A percentile compares a stretch with the other conserved stretches of the same genome.
These are phyloP conservation scores for Philopotamus ludificatus DNA, from an alignment of 1,140 invertebrate species.

Conservation along the genomic window DNA sequence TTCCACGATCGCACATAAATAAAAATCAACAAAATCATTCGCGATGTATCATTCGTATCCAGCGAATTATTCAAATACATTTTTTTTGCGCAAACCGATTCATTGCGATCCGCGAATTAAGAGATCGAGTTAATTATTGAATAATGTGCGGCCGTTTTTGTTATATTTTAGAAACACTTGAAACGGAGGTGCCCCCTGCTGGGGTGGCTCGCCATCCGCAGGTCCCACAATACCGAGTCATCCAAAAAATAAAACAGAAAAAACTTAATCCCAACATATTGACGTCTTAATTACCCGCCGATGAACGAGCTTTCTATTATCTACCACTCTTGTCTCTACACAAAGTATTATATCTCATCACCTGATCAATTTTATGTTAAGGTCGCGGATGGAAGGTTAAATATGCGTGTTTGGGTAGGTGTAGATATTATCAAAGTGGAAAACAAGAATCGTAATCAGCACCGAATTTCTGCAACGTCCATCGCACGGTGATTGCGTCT, in stretches of 20 bases:
- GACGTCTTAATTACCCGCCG: conserved; percentile 30
- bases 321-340: background rate
- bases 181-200: conserved; percentile 24
- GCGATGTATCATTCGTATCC: too few species aligned
- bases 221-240: conserved; percentile 8
- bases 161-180: too few species aligned
- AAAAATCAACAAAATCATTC: too few species aligned
- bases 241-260: conserved; percentile 10
- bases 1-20: too few species aligned
- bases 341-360: conserved; percentile 18
- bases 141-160: too few species aligned
- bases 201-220: background rate
- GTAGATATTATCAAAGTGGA: too few species aligned
- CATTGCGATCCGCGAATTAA: too few species aligned
- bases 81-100: too few species aligned
- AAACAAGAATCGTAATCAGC: too few species aligned
- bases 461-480: background rate
- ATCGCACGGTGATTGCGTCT: background rate
- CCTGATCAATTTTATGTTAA: conserved; percentile 15
- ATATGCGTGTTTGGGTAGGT: background rate
- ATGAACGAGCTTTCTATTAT: conserved; percentile 21
- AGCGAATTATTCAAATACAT: background rate
- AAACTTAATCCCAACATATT: conserved; percentile 22
- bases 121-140: too few species aligned
- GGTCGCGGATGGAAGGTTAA: conserved; percentile 14